phyloP scores from a whole-genome alignment of 2,797 vertebrate species.

The Sebastes steindachneri region DNA sequence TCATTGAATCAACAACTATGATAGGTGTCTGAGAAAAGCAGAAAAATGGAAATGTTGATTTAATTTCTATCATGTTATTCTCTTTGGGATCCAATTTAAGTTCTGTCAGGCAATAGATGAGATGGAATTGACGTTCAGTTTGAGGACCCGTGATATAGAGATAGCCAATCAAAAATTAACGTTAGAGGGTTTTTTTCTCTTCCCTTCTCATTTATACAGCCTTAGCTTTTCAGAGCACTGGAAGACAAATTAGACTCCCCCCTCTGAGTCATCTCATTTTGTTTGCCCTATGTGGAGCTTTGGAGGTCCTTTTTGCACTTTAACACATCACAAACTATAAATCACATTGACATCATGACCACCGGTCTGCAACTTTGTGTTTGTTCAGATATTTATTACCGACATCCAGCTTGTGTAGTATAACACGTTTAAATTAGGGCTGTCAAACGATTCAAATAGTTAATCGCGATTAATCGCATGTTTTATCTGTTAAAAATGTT shows the following conservation, averaged over 20 bases:
- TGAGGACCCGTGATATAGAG: constrained; percentile 62
- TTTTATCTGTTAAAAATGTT: no score
- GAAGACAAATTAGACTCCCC: constrained; percentile 56
- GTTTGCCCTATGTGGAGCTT: constrained; percentile 27
- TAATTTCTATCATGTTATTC: constrained; percentile 60
- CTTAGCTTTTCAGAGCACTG: constrained; percentile 45
- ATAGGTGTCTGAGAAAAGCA: constrained; percentile 30
- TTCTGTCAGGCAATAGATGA: constrained; percentile 75
- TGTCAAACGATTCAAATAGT: no score
- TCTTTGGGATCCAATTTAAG: constrained; percentile 75
- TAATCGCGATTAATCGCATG: no score
- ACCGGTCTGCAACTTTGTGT: neutral
- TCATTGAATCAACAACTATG: constrained; percentile 51
- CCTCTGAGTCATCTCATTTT: constrained; percentile 27
- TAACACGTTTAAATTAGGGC: no score
- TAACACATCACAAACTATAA: constrained; percentile 31
- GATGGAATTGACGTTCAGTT: constrained; percentile 70
- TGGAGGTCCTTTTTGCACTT: constrained; percentile 25
- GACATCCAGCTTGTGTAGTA: neutral
- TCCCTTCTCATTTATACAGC: constrained; percentile 48
- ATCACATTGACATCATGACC: constrained; percentile 12
- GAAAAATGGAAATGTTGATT: constrained; percentile 59
- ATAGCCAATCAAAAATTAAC: constrained; percentile 72
- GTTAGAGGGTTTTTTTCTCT: neutral
- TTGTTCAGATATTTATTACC: neutral